phyloP scores from a whole-genome alignment of 2,113 vertebrate genomes.

The Galemys pyrenaicus region DNA sequence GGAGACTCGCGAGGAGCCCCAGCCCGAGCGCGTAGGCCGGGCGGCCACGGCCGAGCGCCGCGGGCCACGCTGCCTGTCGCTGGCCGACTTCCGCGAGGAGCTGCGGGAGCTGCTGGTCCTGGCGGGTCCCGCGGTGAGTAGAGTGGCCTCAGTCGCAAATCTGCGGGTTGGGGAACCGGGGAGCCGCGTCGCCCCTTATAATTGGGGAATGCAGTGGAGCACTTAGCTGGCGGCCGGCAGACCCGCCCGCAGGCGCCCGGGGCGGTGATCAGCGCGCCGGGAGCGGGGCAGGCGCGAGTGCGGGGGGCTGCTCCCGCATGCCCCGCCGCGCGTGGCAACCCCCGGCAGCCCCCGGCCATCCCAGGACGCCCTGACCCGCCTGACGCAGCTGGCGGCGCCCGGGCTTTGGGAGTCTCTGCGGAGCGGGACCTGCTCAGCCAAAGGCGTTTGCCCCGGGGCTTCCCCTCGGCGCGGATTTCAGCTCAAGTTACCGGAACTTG shows the following conservation, averaged over 20 bases:
- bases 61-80: slow-evolving; percentile 69
- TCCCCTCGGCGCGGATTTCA: fast-evolving
- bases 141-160: neutral
- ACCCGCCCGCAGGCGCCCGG: fast-evolving
- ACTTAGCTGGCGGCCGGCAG: neutral
- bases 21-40: neutral
- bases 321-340: neutral
- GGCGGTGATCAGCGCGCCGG: neutral
- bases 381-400: neutral
- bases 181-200: neutral
- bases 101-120: neutral
- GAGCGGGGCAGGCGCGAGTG: neutral
- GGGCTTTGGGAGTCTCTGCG: fast-evolving
- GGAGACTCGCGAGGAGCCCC: slow-evolving; percentile 34
- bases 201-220: neutral
- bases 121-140: slow-evolving; percentile 70
- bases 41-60: slow-evolving; percentile 45
- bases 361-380: neutral
- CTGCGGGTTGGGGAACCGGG: neutral
- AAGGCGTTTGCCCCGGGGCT: neutral
- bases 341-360: fast-evolving
- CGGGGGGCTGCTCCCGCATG: neutral
- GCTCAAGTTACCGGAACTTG: too few relatives aligned
- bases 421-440: neutral
- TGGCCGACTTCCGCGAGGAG: neutral